Evolutionary conservation across 2,797 vertebrate genomes (phyloP), one percentile per base, ranked within the genome.

Genomic region (Melanotaenia nigrans): DNA sequence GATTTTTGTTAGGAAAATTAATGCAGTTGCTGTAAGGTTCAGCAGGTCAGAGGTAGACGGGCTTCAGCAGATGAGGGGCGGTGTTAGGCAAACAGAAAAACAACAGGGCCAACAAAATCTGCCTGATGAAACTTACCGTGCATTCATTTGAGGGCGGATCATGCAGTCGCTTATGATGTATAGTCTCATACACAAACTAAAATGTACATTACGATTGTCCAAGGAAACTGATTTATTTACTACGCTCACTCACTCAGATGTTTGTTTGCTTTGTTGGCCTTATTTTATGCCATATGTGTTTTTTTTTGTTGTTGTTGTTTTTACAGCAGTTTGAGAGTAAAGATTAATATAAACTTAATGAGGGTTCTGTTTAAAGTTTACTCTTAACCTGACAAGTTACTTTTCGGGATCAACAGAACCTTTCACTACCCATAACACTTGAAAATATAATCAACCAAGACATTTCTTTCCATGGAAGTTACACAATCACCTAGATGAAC

Each of bases 1-100:
- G 91, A 92, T 93, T 94, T 94, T 93, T 86, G 87, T 89, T 82
- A 66, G 86, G 80, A 84, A 93, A 91, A 93, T 93, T 84, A 94
- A 92, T 91, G 85, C 88, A 83, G 90, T 82, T 9, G 56, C 73
- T 36, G 70, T 74, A 62, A 88, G 88, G 90, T 85, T 89, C 69
- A 45, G 68, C 86, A 83, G 92, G 93, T 94, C 88, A 92, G 86
- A 86, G 85, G 86, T 76, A 78, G 78, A 88, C 65, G 25, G 68
- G 79, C 79, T 84, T 25, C 61, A 70, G 77, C 82, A 70, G 88
- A 92, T 89, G 90, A 92, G 88, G 85, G 93, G 89, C 81, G 87
- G 13, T 53, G 70, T 83, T 49, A 70, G 60, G 75, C 60, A 64
- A 80, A 70, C 63, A 38, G 42, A 71, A 68, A 78, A 65, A 73